Evolutionary conservation across 2,797 vertebrate genomes (phyloP).

Genomic region (Carduelis carduelis): DNA sequence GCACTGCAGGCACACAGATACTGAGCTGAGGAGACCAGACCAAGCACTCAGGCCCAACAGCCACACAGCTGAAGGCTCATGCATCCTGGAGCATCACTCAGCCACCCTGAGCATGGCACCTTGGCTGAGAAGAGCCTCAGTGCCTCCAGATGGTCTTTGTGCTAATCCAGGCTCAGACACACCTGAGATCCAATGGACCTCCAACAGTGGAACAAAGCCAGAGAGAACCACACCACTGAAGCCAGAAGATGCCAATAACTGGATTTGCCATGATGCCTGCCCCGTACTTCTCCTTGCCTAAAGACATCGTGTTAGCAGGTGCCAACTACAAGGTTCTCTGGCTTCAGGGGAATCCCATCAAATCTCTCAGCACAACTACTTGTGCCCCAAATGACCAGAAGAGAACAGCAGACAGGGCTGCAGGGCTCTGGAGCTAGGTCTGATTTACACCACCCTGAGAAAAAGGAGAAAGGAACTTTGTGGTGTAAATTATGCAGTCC

Average conservation of each 20-base stretch:
- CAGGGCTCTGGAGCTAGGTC: not conserved
- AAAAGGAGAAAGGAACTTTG: not conserved
- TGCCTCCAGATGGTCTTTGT: not conserved
- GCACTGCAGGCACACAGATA: not conserved
- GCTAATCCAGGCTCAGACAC: not conserved
- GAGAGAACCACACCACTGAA: not conserved
- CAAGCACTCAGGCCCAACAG: accelerated
- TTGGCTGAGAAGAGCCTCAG: not conserved
- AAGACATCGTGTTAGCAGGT: not conserved
- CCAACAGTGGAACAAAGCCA: not conserved
- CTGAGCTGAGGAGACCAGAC: not conserved
- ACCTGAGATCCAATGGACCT: not conserved
- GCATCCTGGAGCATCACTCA: not conserved
- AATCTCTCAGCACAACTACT: not conserved
- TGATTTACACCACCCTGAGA: not conserved
- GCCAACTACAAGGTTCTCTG: not conserved
- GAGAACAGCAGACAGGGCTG: not conserved
- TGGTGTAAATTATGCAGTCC: not conserved
- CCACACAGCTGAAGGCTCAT: not conserved
- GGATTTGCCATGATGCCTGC: not conserved
- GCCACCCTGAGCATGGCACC: not conserved
- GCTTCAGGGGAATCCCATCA: not conserved
- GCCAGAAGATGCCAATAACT: not conserved
- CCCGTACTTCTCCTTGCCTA: not conserved
- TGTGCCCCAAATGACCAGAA: accelerated